Evolutionary conservation across 2,888 invertebrate genomes (phyloP).

Genomic region (Encarsia formosa): DNA sequence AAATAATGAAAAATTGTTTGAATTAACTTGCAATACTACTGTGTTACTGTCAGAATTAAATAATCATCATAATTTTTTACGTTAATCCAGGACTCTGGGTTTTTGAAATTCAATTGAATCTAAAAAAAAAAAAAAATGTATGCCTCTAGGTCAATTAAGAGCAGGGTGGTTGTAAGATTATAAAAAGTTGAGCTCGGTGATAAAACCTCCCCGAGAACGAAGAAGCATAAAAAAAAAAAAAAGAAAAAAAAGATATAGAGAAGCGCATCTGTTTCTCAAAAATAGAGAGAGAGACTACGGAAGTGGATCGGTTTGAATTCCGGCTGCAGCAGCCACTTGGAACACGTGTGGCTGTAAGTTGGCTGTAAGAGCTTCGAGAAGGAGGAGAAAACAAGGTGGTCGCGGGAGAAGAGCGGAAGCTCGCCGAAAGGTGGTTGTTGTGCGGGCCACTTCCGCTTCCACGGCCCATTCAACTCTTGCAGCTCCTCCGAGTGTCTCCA

Average conservation of each 20-base stretch:
- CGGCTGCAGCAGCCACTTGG: neutral
- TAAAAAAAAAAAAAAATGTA: neutral
- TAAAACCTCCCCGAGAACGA: no score
- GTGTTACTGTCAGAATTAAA: no score
- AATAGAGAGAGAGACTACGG: neutral
- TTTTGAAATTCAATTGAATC: no score
- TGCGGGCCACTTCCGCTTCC: conserved; percentile 47
- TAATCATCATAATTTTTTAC: no score
- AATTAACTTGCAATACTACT: no score
- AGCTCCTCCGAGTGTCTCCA: conserved; percentile 15
- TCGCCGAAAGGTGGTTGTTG: conserved; percentile 51
- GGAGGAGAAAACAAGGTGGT: conserved; percentile 26
- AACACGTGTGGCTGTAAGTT: neutral
- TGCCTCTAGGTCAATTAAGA: no score
- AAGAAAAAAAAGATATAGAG: conserved; percentile 14
- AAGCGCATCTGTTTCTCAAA: no score
- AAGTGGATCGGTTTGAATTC: neutral
- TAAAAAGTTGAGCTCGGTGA: no score
- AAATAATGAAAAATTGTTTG: no score
- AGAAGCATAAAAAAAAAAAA: conserved; percentile 2
- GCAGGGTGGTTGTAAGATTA: no score
- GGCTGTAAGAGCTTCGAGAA: neutral
- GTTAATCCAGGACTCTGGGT: no score
- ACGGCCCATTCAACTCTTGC: conserved; percentile 8
- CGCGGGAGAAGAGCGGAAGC: conserved; percentile 37